Percentiles rank a stretch among this genome's conserved stretches.
Conservation (phyloP, 2,888 invertebrate species). For the Bruchidius siliquastri region DNA sequence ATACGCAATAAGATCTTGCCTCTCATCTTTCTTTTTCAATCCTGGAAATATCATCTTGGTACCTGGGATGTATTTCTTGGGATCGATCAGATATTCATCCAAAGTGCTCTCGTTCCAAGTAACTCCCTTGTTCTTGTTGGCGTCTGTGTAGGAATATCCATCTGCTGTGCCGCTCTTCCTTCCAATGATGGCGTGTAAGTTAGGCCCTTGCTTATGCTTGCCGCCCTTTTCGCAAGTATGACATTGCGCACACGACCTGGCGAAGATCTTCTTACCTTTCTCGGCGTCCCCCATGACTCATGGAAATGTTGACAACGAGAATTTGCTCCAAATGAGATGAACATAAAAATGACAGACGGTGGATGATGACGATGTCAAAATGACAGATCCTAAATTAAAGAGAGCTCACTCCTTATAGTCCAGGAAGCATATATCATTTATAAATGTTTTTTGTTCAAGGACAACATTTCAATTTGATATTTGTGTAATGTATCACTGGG, state of each 20-base stretch:
- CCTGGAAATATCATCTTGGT: slow-evolving; percentile 9
- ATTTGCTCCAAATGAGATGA: slow-evolving; percentile 4
- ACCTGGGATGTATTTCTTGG: slow-evolving; percentile 10
- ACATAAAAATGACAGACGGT: too few species aligned
- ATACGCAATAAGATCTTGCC: slow-evolving; percentile 7
- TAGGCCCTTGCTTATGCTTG: slow-evolving; percentile 67
- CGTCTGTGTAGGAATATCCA: background rate
- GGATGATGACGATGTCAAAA: too few species aligned
- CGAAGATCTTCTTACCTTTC: slow-evolving; percentile 48
- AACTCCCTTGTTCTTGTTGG: background rate
- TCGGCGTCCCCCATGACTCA: slow-evolving; percentile 17
- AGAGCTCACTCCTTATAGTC: too few species aligned
- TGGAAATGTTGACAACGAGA: slow-evolving; percentile 2
- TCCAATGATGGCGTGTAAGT: slow-evolving; percentile 62
- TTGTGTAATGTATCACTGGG: too few species aligned
- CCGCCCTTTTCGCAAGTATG: slow-evolving; percentile 63
- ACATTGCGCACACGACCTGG: slow-evolving; percentile 62
- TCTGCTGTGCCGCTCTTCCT: slow-evolving; percentile 33
- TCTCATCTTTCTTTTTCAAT: slow-evolving; percentile 3
- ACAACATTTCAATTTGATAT: too few species aligned
- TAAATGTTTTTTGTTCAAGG: too few species aligned
- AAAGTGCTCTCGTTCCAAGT: slow-evolving; percentile 7
- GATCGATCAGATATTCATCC: slow-evolving; percentile 4
- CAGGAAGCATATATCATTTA: too few species aligned
- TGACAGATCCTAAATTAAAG: too few species aligned